Conservation (phyloP, 2,888 invertebrate species). For the Rhingia campestris region DNA sequence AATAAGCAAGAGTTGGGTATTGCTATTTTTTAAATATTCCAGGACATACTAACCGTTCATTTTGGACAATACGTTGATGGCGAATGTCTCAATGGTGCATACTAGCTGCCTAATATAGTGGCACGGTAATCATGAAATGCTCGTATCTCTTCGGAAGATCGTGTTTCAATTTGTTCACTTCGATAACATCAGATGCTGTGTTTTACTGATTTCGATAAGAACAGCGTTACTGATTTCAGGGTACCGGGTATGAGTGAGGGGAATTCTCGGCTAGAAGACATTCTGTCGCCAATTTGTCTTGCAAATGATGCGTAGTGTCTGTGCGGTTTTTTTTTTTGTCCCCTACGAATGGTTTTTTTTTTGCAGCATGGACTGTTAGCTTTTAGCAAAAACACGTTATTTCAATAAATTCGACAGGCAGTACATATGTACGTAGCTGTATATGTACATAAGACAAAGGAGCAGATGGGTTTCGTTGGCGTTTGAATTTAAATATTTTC, state of each 20-base stretch:
- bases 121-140: neutral
- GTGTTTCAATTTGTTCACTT: constrained; percentile 11
- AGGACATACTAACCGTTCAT: constrained; percentile 28
- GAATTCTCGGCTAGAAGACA: neutral
- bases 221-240: too few species aligned
- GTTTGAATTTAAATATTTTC: too few species aligned
- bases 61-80: neutral
- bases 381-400: constrained; percentile 19
- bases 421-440: neutral
- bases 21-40: neutral
- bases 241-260: neutral
- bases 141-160: neutral
- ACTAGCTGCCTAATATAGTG: neutral
- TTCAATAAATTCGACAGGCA: constrained; percentile 2
- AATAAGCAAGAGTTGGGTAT: neutral
- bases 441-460: too few species aligned
- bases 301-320: neutral
- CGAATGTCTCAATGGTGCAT: neutral
- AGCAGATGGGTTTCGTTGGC: too few species aligned
- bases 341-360: neutral
- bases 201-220: neutral
- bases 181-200: constrained; percentile 1
- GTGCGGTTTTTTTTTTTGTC: too few species aligned
- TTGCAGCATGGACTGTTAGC: neutral
- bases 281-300: constrained; percentile 16